phyloP scores from a whole-genome alignment of 2,797 vertebrate genomes.

The Sebastes kiyomatsui region DNA sequence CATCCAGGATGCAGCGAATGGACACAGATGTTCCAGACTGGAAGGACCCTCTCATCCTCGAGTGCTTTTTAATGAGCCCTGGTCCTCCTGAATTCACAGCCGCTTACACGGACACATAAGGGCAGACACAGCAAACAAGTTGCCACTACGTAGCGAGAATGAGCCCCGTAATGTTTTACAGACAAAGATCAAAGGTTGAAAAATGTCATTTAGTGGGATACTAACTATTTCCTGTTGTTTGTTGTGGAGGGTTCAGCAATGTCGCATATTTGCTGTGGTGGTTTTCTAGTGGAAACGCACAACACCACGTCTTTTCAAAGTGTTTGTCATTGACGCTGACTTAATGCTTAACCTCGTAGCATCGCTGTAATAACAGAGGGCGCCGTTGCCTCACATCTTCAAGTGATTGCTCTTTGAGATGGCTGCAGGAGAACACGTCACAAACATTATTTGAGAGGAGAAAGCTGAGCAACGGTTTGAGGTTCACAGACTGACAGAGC shows the following conservation, averaged over 20 bases:
- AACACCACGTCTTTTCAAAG: not conserved
- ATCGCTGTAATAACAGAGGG: not conserved
- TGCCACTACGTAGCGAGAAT: constrained; percentile 12
- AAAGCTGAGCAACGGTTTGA: not conserved
- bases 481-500: not conserved
- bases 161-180: constrained; percentile 45
- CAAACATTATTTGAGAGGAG: not conserved
- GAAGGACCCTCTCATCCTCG: constrained; percentile 36
- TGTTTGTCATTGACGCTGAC: constrained; percentile 5
- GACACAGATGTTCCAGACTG: constrained; percentile 65
- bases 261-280: constrained; percentile 20
- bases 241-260: constrained; percentile 29
- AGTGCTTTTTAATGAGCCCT: constrained; percentile 52
- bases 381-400: not conserved
- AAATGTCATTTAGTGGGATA: not conserved
- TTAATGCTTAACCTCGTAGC: not conserved
- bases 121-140: constrained; percentile 33
- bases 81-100: constrained; percentile 4
- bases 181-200: constrained; percentile 45
- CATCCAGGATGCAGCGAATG: constrained; percentile 49
- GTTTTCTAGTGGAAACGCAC: not conserved
- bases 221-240: constrained; percentile 50
- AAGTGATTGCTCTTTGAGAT: not conserved
- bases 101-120: not conserved
- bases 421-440: not conserved